Conservation (phyloP, 2,797 vertebrate genomes). For the Coregonus suidteri region DNA sequence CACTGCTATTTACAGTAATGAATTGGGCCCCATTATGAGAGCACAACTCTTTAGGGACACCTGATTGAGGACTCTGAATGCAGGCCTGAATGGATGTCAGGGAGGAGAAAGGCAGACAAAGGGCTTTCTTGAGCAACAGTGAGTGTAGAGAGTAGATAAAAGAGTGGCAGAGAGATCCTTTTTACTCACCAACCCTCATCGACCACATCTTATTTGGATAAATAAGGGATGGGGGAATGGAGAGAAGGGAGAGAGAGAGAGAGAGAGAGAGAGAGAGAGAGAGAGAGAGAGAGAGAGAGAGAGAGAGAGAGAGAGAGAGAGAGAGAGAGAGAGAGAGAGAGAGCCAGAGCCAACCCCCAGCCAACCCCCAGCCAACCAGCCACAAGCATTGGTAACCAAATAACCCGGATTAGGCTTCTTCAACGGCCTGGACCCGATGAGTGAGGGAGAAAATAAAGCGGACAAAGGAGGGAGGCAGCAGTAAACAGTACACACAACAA, state of each 20-base stretch:
- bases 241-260: conserved; percentile 61
- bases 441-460: conserved; percentile 67
- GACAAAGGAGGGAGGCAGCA: conserved; percentile 69
- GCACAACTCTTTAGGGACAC: conserved; percentile 61
- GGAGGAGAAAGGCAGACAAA: conserved; percentile 60
- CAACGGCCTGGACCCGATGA: conserved; percentile 71
- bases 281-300: neutral
- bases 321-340: conserved; percentile 60
- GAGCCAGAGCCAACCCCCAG: conserved; percentile 40
- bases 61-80: conserved; percentile 69
- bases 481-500: neutral
- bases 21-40: conserved; percentile 65
- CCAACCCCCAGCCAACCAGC: conserved; percentile 32
- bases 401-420: conserved; percentile 77
- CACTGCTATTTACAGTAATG: conserved; percentile 76
- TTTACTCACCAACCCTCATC: conserved; percentile 75
- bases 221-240: conserved; percentile 55
- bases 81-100: conserved; percentile 74
- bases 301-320: conserved; percentile 28
- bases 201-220: conserved; percentile 78
- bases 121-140: conserved; percentile 61
- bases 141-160: conserved; percentile 73
- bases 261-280: conserved; percentile 60
- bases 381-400: conserved; percentile 81
- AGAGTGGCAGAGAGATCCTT: conserved; percentile 73